A percentile compares a stretch with the other conserved stretches of the same genome.
Conservation (phyloP, 2,888 invertebrate species). For the Coelogynopora nodosa region DNA sequence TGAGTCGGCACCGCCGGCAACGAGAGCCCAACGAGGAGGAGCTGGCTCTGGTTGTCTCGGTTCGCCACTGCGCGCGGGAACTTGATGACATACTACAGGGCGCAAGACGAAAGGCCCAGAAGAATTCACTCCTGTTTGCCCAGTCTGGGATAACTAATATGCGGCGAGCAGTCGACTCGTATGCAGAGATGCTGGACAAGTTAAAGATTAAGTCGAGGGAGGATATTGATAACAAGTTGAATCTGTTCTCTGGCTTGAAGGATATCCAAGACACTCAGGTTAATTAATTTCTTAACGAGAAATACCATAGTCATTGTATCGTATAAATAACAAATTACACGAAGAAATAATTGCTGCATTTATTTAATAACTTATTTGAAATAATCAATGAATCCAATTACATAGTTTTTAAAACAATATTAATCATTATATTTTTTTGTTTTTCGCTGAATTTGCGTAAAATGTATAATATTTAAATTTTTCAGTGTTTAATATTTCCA, state of each 20-base stretch:
- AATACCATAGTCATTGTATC: no score
- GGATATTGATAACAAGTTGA: neutral
- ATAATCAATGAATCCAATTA: no score
- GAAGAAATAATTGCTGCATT: no score
- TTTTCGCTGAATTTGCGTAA: no score
- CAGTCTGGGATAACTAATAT: neutral
- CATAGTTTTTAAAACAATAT: no score
- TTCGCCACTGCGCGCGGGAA: conserved; percentile 20
- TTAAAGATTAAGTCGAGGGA: neutral
- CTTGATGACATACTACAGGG: conserved; percentile 29
- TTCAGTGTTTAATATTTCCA: no score
- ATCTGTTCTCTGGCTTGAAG: neutral
- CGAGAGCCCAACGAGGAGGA: conserved; percentile 7
- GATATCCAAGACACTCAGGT: conserved; percentile 37
- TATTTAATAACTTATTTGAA: no score
- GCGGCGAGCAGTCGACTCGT: neutral
- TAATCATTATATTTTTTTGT: no score
- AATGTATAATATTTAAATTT: no score
- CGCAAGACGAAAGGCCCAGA: neutral
- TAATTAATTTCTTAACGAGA: no score
- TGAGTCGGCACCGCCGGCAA: neutral
- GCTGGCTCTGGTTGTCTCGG: neutral
- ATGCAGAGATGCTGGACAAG: conserved; percentile 15
- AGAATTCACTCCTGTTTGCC: neutral
- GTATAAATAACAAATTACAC: no score